These are phyloP conservation scores for Cremastobaeus sp. DNA, from an alignment of 2,888 invertebrate species.

Conservation along the genomic window DNA sequence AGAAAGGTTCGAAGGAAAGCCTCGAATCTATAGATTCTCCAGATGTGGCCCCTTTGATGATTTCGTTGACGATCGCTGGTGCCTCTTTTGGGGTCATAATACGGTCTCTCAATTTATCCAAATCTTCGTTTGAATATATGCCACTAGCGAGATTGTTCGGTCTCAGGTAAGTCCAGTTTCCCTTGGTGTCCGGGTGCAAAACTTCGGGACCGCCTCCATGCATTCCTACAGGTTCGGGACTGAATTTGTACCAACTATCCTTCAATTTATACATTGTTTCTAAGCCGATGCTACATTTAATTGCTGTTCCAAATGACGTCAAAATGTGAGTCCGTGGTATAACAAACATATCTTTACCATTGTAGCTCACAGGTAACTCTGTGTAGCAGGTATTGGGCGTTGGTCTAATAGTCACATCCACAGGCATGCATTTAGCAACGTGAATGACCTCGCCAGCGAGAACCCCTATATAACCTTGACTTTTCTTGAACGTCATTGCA, in stretches of 20 bases:
- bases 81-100: background rate
- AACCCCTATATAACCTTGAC: conserved; percentile 63
- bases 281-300: background rate
- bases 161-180: conserved; percentile 3
- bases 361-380: conserved; percentile 1
- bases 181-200: background rate
- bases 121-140: background rate
- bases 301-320: conserved; percentile 4
- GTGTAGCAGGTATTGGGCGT: conserved; percentile 58
- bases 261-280: conserved; percentile 13
- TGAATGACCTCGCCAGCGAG: conserved; percentile 66
- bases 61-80: conserved; percentile 6
- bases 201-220: background rate
- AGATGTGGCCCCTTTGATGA: background rate
- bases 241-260: conserved; percentile 25
- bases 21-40: background rate
- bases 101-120: background rate
- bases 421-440: conserved; percentile 64
- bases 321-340: conserved; percentile 19
- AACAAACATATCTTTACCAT: background rate
- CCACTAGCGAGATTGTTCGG: background rate
- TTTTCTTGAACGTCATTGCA: conserved; percentile 59
- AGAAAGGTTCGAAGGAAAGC: background rate
- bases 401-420: conserved; percentile 53
- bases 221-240: background rate